These are phyloP conservation scores for Gymnarchus niloticus DNA, from an alignment of 2,113 vertebrate species.

Conservation along the genomic window DNA sequence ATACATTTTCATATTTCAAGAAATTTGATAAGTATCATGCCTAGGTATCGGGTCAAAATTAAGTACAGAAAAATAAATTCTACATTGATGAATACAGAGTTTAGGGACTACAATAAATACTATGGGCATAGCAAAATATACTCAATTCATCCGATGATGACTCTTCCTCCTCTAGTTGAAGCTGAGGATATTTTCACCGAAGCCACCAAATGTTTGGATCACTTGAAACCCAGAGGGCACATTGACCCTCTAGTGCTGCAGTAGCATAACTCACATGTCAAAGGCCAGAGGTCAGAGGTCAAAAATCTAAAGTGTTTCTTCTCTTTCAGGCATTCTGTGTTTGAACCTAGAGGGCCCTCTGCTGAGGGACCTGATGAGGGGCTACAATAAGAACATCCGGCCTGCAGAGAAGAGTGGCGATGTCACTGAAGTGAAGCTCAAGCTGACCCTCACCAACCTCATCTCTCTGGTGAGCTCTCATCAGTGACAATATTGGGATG, in stretches of 20 bases:
- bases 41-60: neutral
- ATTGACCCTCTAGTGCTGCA: neutral
- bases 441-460: constrained; percentile 93
- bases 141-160: too few relatives aligned
- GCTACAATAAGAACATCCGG: constrained; percentile 75
- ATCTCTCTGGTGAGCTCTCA: constrained; percentile 79
- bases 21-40: neutral
- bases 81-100: neutral
- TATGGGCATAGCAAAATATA: too few relatives aligned
- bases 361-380: constrained; percentile 75
- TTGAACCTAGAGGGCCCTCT: constrained; percentile 81
- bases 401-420: constrained; percentile 61
- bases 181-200: neutral
- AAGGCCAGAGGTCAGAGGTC: neutral
- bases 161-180: neutral
- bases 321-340: constrained; percentile 45
- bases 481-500: fast-evolving
- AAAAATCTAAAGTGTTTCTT: neutral
- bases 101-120: neutral
- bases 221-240: neutral
- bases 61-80: neutral
- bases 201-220: neutral
- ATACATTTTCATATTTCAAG: neutral
- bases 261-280: neutral
- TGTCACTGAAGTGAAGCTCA: constrained; percentile 76